phyloP scores from a whole-genome alignment of 2,113 vertebrate species.

The Psettodes erumei region DNA sequence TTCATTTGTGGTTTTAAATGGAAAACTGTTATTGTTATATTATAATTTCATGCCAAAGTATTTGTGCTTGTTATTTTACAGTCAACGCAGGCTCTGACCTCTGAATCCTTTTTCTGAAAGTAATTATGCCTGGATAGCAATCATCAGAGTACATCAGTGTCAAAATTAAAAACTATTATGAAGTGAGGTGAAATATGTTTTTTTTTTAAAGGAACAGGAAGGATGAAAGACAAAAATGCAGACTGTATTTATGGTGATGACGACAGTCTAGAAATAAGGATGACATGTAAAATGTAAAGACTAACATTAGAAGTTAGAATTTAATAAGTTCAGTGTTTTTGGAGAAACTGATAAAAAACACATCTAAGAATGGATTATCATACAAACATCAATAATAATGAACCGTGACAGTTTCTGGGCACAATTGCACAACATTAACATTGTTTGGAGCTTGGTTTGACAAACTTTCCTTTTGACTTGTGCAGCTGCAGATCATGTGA shows the following conservation, averaged over 20 bases:
- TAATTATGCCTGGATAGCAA: conserved; percentile 22
- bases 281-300: background rate
- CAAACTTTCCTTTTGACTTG: conserved; percentile 4
- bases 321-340: background rate
- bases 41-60: conserved; percentile 25
- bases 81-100: conserved; percentile 10
- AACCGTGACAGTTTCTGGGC: conserved; percentile 45
- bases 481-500: conserved; percentile 54
- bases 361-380: background rate
- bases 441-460: conserved; percentile 12
- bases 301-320: background rate
- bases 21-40: conserved; percentile 29
- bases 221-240: background rate
- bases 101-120: conserved; percentile 3
- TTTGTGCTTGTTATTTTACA: conserved; percentile 19
- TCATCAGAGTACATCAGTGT: conserved; percentile 11
- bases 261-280: background rate
- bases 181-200: conserved; percentile 1
- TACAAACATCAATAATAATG: conserved; percentile 35
- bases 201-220: conserved; percentile 10
- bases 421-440: conserved; percentile 10
- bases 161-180: conserved; percentile 1
- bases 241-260: background rate
- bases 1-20: conserved; percentile 13
- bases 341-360: background rate